A percentile compares a stretch with the other conserved stretches of the same genome.
These are phyloP conservation scores for Lutjanus campechanus DNA, from an alignment of 2,797 vertebrate species.

Conservation along the genomic window DNA sequence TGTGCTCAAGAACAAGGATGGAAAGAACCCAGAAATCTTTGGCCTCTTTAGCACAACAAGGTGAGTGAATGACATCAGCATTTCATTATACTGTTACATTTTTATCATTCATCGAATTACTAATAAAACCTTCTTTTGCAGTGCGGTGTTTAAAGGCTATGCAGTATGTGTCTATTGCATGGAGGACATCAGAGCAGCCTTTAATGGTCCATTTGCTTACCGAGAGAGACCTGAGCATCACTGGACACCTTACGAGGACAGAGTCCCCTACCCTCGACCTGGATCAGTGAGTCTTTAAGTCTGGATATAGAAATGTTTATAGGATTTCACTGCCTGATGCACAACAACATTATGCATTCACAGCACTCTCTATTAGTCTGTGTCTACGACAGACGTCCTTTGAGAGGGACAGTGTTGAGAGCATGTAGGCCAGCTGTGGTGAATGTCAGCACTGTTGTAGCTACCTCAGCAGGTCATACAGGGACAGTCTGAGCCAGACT, in stretches of 20 bases:
- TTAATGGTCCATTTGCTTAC: constrained; percentile 95
- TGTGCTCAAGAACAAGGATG: constrained; percentile 92
- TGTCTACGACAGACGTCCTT: constrained; percentile 30
- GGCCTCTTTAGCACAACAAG: constrained; percentile 97
- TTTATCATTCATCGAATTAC: neutral
- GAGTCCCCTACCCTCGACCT: constrained; percentile 95
- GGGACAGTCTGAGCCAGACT: constrained; percentile 41
- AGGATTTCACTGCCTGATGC: constrained; percentile 19
- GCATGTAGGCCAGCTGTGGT: constrained; percentile 53
- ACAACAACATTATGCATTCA: constrained; percentile 46
- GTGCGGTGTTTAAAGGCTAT: constrained; percentile 94
- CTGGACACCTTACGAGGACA: constrained; percentile 94
- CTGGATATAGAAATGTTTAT: constrained; percentile 22
- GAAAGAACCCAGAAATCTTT: constrained; percentile 96
- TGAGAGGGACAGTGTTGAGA: constrained; percentile 42
- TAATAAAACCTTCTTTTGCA: constrained; percentile 46
- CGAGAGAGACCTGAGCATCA: constrained; percentile 95
- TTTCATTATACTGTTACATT: neutral
- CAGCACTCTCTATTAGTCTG: constrained; percentile 32
- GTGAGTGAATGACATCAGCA: constrained; percentile 74
- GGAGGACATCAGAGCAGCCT: constrained; percentile 94
- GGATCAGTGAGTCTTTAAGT: constrained; percentile 91
- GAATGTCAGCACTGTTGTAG: constrained; percentile 61
- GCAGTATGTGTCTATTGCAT: constrained; percentile 96
- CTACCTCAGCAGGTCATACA: constrained; percentile 59